phyloP scores from a whole-genome alignment of 2,888 invertebrate species.

The Drosophila melanocephala region DNA sequence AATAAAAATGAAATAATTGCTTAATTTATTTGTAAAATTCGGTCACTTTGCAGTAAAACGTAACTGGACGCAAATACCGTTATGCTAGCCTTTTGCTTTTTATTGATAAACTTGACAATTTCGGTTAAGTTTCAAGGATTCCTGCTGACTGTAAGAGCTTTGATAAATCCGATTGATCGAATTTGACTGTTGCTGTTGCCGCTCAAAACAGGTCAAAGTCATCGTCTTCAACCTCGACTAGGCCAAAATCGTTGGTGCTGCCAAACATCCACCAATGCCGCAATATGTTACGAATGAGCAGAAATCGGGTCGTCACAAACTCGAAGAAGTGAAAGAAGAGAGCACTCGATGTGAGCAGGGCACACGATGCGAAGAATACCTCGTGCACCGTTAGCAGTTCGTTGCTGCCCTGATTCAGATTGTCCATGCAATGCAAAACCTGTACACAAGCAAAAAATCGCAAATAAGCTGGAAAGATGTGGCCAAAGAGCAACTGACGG shows the following conservation, averaged over 20 bases:
- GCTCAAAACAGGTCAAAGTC: constrained; percentile 76
- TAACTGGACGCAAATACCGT: constrained; percentile 13
- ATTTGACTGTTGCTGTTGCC: not conserved
- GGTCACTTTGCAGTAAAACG: not conserved
- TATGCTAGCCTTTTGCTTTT: constrained; percentile 21
- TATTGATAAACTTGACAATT: constrained; percentile 36
- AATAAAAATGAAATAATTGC: not conserved
- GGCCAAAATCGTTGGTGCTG: constrained; percentile 75
- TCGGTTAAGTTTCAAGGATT: not conserved
- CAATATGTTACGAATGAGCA: constrained; percentile 80
- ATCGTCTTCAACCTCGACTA: constrained; percentile 78
- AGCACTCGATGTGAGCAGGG: constrained; percentile 81
- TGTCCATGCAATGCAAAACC: constrained; percentile 83
- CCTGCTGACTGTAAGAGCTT: not conserved
- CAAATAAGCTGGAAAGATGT: constrained; percentile 46
- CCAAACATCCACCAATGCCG: constrained; percentile 85
- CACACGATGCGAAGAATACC: constrained; percentile 72
- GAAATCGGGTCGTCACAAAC: constrained; percentile 79
- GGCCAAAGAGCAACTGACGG: constrained; percentile 1
- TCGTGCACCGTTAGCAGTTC: constrained; percentile 74
- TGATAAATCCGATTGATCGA: not conserved
- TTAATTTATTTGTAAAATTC: not conserved
- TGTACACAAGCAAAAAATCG: constrained; percentile 59
- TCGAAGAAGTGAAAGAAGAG: constrained; percentile 84
- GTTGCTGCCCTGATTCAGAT: constrained; percentile 72